Evolutionary conservation across 1,140 invertebrate genomes (phyloP).

Genomic region (Lysiphlebus fabarum): DNA sequence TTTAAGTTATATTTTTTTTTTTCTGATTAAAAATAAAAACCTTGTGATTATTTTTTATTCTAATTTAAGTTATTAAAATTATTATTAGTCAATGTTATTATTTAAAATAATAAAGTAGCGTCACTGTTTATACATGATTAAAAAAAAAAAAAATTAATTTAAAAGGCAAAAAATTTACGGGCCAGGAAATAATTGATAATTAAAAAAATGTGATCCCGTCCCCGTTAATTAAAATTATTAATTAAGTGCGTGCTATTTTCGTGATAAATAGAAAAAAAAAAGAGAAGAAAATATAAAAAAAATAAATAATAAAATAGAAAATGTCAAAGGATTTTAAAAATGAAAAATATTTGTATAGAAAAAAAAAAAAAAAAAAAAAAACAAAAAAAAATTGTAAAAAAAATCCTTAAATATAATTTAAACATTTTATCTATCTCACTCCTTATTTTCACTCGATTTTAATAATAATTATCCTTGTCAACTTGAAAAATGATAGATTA

Average conservation of each 20-base stretch:
- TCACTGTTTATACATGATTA: too few species aligned
- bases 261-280: neutral
- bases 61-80: too few species aligned
- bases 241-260: conserved; percentile 26
- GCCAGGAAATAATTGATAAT: conserved; percentile 10
- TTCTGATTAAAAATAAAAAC: too few species aligned
- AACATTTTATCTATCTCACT: too few species aligned
- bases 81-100: too few species aligned
- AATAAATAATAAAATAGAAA: neutral
- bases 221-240: conserved; percentile 24
- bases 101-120: too few species aligned
- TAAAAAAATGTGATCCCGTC: conserved; percentile 16
- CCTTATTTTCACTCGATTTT: neutral
- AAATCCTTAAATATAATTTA: neutral
- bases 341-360: conserved; percentile 5
- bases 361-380: neutral
- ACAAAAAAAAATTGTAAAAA: conserved; percentile 1
- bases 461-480: conserved; percentile 11
- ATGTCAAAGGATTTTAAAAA: conserved; percentile 10
- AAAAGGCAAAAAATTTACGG: neutral
- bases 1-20: too few species aligned
- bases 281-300: conserved; percentile 5
- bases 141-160: conserved; percentile 13
- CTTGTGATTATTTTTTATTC: too few species aligned
- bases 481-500: conserved; percentile 4